Evolutionary conservation across 2,113 vertebrate genomes (phyloP), one percentile per base, ranked within the genome.

Genomic region (Melanostigma gelatinosum): DNA sequence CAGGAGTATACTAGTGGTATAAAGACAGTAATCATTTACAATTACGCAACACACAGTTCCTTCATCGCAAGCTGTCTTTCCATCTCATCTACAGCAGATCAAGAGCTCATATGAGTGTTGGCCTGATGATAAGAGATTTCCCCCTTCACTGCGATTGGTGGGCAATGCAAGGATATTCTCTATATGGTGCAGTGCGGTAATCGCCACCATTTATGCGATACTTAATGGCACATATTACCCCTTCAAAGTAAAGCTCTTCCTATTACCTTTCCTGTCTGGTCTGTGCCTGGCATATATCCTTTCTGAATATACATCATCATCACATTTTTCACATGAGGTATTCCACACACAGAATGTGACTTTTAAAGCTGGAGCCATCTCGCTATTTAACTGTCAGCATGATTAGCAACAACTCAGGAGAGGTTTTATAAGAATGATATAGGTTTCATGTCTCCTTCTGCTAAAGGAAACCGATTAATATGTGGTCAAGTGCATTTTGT

Each of bases 21-120:
- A 94, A 94, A 91, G 88, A 88, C 82, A 84, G 85, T 94, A 94
- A 95, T 95, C 92, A 89, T 91, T 94, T 92, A 95, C 94, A 93
- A 93, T 95, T 94, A 94, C 92, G 93, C 90, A 88, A 88, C 85
- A 75, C 84, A 85, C 82, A 88, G 88, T 87, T 83, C 76, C 86
- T 83, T 83, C 85, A 85, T 88, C 20, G 63, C 40, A n/a, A 66
- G 82, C 81, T 70, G 91, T 90, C 82, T 82, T 85, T 88, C 79
- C 38, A 79, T 91, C 87, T 92, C 85, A 88, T 92, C 87, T 84
- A 84, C 82, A 84, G 74, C 80, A 89, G 86, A 93, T 90, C 83
- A 88, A 86, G 84, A 86, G 87, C 90, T 92, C 84, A 86, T 77
- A 80, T 89, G 87, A 85, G 69, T 66, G 67, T 77, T 82, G 90